Evolutionary conservation across 2,888 invertebrate genomes (phyloP), one percentile per base, ranked within the genome.

Genomic region (Bombylius discolor): DNA sequence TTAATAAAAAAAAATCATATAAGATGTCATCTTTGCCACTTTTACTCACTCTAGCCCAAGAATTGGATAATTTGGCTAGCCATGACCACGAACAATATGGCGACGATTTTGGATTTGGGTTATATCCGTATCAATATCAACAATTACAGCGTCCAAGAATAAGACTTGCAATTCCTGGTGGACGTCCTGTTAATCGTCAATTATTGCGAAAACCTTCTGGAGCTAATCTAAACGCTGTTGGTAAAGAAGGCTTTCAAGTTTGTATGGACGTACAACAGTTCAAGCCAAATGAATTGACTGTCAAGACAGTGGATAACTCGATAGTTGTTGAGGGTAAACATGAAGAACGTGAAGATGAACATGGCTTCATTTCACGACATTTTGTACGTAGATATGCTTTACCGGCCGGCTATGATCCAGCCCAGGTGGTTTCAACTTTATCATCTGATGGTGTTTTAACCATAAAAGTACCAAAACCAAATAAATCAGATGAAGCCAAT

Each of bases 361-460:
- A 85, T 62, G 89, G 89, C 0, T 84, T 74, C 68, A 83, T 92
- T 58, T 85, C 89, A 8, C 79, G 91, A 47, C 89, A 90, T 70
- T 91, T 92, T 70, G 79, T 79, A 5, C 79, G 91, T 56, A 78
- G 79, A 57, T 87, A 87, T 68, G 73, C 82, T 62, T 70, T 87
- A n/a, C 87, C 87, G 5, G 72, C 79, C 47, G 81, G 80, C 47
- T 82, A 83, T 63, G 85, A 90, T 57, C 78, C 83, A 5, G 79
- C 82, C 6, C 81, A 84, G 63, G 80, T 92, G 5, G 78, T 81
- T 55, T 89, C 90, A 56, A 82, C 82, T 5, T 74, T 92, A 39
- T 89, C 89, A 8, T 85, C 88, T 0, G 90, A 91, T 67, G 91
- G 90, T 3, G 82, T 90, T 49, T 76, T 89, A 45, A 87, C 85